Evolutionary conservation across 1,140 invertebrate genomes (phyloP).

Genomic region (Pachypsylla venusta): DNA sequence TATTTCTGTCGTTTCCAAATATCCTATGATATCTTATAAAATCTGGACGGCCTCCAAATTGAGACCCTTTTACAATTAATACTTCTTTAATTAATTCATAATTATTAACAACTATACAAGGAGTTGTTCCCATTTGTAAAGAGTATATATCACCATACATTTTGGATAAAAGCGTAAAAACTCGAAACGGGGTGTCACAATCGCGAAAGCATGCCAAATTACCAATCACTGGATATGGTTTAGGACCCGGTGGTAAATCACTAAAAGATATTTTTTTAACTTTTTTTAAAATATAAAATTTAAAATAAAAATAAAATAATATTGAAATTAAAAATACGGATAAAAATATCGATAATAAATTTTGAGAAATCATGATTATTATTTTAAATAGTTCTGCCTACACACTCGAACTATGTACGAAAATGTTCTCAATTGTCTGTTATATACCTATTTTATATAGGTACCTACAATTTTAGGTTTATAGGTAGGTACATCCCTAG

Average conservation of each 20-base stretch:
- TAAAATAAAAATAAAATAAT: constrained; percentile 3
- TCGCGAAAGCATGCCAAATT: constrained; percentile 49
- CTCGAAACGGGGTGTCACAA: constrained; percentile 50
- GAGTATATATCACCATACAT: constrained; percentile 60
- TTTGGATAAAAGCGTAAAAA: constrained; percentile 49
- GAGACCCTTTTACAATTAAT: constrained; percentile 58
- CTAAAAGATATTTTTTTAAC: background rate
- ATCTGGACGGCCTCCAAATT: constrained; percentile 65
- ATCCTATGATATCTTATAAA: constrained; percentile 57
- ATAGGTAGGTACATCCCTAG: no score
- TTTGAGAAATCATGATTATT: background rate
- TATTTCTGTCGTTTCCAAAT: constrained; percentile 57
- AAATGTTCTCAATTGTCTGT: no score
- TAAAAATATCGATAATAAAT: background rate
- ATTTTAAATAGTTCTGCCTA: no score
- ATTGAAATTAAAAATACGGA: background rate
- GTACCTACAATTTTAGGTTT: no score
- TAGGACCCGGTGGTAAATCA: constrained; percentile 39
- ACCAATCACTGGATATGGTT: constrained; percentile 52
- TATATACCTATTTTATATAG: no score
- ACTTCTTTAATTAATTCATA: constrained; percentile 58
- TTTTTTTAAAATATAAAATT: constrained; percentile 1
- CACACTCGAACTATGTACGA: no score
- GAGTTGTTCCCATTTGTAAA: constrained; percentile 48
- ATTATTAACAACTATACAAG: constrained; percentile 62